Evolutionary conservation across 2,888 invertebrate genomes (phyloP).

Genomic region (Cantharis flavilabris): DNA sequence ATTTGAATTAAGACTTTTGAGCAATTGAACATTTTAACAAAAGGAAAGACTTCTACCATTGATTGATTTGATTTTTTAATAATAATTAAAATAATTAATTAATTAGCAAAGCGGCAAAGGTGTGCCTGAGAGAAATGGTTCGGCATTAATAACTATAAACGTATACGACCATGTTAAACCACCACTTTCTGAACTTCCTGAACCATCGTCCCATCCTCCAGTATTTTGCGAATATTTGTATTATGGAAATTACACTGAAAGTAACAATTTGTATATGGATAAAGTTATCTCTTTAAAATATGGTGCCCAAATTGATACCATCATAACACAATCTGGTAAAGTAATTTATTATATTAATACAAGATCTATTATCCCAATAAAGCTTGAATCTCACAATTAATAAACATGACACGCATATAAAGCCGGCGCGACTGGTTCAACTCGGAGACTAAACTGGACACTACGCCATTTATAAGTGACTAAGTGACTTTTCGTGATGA

Average conservation of each 20-base stretch:
- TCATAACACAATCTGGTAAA: conserved; percentile 9
- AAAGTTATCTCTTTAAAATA: conserved; percentile 8
- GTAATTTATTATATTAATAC: background rate
- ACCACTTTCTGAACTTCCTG: background rate
- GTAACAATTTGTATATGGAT: conserved; percentile 4
- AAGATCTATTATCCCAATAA: background rate
- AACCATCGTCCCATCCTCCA: conserved; percentile 1
- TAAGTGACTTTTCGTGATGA: too few relatives aligned
- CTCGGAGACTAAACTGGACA: too few relatives aligned
- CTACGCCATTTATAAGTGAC: too few relatives aligned
- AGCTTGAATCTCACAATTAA: background rate
- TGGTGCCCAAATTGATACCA: conserved; percentile 1
- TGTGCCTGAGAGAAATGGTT: background rate
- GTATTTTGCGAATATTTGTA: conserved; percentile 13
- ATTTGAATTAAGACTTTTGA: too few relatives aligned
- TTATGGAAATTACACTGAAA: conserved; percentile 5
- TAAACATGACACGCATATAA: background rate
- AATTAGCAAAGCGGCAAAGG: too few relatives aligned
- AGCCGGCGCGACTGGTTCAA: too few relatives aligned
- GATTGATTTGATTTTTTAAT: too few relatives aligned
- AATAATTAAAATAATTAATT: too few relatives aligned
- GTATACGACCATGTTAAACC: background rate
- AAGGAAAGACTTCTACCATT: too few relatives aligned
- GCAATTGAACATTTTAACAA: too few relatives aligned
- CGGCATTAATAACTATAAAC: background rate